Percentiles rank a stretch among this genome's conserved stretches.
Evolutionary conservation across 2,113 vertebrate genomes (phyloP).

Genomic region (Perca schrenkii): DNA sequence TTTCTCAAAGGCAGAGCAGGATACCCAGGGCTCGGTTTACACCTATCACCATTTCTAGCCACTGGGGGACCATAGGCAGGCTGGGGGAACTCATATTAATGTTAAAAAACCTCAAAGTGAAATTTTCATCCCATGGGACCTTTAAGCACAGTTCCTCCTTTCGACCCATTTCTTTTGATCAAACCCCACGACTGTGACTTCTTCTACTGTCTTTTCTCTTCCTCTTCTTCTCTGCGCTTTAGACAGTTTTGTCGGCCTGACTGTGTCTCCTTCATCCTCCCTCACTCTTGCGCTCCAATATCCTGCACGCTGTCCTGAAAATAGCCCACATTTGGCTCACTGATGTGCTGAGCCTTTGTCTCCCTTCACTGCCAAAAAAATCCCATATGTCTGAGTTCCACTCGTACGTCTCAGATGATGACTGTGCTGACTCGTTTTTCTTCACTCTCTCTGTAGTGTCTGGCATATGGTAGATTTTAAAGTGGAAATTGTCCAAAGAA

Average conservation of each 20-base stretch:
- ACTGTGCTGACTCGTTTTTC: slow-evolving; percentile 32
- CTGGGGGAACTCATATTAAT: too few relatives aligned
- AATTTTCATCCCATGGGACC: too few relatives aligned
- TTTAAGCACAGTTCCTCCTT: not conserved
- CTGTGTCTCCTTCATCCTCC: slow-evolving; percentile 17
- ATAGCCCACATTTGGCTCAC: slow-evolving; percentile 46
- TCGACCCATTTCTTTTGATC: slow-evolving; percentile 18
- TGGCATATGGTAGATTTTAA: not conserved
- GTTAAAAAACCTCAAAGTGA: too few relatives aligned
- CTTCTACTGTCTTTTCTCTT: not conserved
- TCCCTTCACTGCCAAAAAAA: slow-evolving; percentile 44
- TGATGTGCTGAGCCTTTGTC: slow-evolving; percentile 45
- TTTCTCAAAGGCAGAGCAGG: too few relatives aligned
- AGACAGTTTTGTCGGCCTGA: slow-evolving; percentile 31
- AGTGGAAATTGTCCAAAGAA: not conserved
- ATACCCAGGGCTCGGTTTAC: too few relatives aligned
- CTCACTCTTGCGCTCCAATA: slow-evolving; percentile 32
- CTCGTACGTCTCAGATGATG: not conserved
- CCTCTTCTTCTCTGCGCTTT: slow-evolving; percentile 25
- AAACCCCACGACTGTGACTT: not conserved
- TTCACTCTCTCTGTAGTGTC: not conserved
- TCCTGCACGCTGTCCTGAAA: slow-evolving; percentile 33
- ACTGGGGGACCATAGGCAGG: too few relatives aligned
- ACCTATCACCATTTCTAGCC: too few relatives aligned
- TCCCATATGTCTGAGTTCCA: slow-evolving; percentile 41